A percentile compares a stretch with the other conserved stretches of the same genome.
phyloP scores from a whole-genome alignment of 2,113 vertebrate genomes.

The Lagenorhynchus albirostris region DNA sequence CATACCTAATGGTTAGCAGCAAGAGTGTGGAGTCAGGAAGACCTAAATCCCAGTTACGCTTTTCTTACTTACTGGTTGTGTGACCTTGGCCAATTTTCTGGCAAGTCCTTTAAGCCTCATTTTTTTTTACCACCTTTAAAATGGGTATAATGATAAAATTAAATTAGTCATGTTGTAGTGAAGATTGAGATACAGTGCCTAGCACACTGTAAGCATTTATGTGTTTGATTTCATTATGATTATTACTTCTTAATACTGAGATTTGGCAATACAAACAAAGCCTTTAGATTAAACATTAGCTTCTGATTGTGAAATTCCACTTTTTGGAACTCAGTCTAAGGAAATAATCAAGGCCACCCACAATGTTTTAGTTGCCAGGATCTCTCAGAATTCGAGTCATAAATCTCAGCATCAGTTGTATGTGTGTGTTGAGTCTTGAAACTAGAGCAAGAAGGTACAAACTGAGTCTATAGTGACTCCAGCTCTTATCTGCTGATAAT shows the following conservation, averaged over 20 bases:
- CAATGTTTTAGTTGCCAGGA: not conserved
- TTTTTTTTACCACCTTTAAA: not conserved
- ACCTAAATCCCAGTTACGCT: not conserved
- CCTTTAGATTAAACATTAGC: not conserved
- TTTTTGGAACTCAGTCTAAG: slow-evolving; percentile 38
- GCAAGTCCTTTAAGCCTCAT: not conserved
- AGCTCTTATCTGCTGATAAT: not conserved
- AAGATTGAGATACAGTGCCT: not conserved
- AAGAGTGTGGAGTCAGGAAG: not conserved
- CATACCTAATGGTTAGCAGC: not conserved
- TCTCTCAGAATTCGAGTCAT: not conserved
- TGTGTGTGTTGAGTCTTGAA: not conserved
- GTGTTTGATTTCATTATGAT: not conserved
- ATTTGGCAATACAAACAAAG: not conserved
- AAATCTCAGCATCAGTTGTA: not conserved
- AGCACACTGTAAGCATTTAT: not conserved
- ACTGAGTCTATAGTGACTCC: not conserved
- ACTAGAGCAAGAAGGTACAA: not conserved
- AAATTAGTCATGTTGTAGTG: not conserved
- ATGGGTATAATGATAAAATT: not conserved
- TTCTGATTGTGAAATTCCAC: slow-evolving; percentile 35
- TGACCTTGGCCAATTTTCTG: not conserved
- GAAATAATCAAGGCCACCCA: slow-evolving; percentile 20
- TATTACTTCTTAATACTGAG: not conserved
- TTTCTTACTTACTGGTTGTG: not conserved